A percentile compares a stretch with the other conserved stretches of the same genome.
Evolutionary conservation across 2,797 vertebrate species (phyloP).

Genomic region (Chelmon rostratus): DNA sequence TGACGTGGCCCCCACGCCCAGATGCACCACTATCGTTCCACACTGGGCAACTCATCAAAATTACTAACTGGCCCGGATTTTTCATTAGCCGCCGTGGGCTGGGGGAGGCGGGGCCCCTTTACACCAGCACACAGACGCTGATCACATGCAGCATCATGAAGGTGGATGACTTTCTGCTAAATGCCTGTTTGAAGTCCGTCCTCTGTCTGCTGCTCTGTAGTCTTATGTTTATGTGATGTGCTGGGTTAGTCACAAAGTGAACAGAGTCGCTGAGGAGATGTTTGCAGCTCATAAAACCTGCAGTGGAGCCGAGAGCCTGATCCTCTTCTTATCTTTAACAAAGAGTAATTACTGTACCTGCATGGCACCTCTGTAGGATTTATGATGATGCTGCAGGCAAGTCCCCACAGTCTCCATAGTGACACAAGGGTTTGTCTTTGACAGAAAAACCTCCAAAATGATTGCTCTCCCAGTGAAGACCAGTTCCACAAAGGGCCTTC

Average conservation of each 20-base stretch:
- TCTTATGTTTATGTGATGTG: conserved; percentile 36
- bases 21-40: conserved; percentile 92
- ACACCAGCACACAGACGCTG: conserved; percentile 31
- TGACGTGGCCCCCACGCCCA: conserved; percentile 89
- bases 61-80: conserved; percentile 84
- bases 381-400: conserved; percentile 29
- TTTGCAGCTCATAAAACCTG: conserved; percentile 34
- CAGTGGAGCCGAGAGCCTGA: conserved; percentile 19
- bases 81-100: conserved; percentile 88
- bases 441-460: conserved; percentile 39
- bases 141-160: conserved; percentile 43
- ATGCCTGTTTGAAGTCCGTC: conserved; percentile 40
- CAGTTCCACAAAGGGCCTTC: conserved; percentile 39
- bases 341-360: conserved; percentile 57
- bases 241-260: conserved; percentile 25
- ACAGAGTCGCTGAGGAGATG: conserved; percentile 36
- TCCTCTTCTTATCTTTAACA: conserved; percentile 42
- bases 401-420: conserved; percentile 14
- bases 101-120: conserved; percentile 53
- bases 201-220: conserved; percentile 25
- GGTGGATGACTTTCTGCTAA: conserved; percentile 38
- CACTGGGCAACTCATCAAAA: conserved; percentile 79
- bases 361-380: conserved; percentile 46
- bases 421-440: conserved; percentile 41
- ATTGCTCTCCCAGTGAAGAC: conserved; percentile 21